A percentile compares a stretch with the other conserved stretches of the same genome.
Evolutionary conservation across 1,140 invertebrate genomes (phyloP).

Genomic region (Orius laevigatus): DNA sequence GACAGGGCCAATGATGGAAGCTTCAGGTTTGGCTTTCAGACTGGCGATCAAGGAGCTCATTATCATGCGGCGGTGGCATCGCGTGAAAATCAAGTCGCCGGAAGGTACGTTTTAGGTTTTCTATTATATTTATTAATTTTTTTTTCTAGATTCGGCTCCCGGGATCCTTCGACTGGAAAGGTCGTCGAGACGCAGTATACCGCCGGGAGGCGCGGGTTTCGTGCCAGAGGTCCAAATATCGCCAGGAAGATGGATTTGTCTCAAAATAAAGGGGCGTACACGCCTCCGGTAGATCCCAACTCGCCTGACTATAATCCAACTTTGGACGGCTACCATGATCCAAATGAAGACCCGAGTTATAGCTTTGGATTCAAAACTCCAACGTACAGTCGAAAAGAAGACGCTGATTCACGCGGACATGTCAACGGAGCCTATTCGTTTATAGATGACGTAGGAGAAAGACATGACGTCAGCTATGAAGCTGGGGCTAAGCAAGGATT

Average conservation of each 20-base stretch:
- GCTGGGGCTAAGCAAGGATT: constrained; percentile 53
- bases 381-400: constrained; percentile 45
- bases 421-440: constrained; percentile 41
- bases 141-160: constrained; percentile 37
- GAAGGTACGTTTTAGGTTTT: constrained; percentile 19
- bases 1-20: constrained; percentile 21
- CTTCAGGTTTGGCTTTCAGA: constrained; percentile 24
- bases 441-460: constrained; percentile 49
- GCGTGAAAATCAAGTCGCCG: constrained; percentile 23
- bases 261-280: constrained; percentile 35
- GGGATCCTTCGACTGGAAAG: constrained; percentile 43
- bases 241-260: constrained; percentile 48
- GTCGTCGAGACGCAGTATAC: constrained; percentile 50
- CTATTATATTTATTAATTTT: constrained; percentile 1
- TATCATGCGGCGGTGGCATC: constrained; percentile 22
- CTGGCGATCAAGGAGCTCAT: constrained; percentile 22
- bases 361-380: constrained; percentile 44
- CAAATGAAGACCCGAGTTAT: constrained; percentile 53
- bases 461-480: constrained; percentile 53
- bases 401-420: constrained; percentile 38
- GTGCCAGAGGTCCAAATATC: constrained; percentile 47
- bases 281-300: constrained; percentile 21
- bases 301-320: constrained; percentile 29
- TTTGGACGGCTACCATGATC: constrained; percentile 49
- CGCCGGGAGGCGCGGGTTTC: constrained; percentile 51